These are phyloP conservation scores for Tachysurus fulvidraco DNA, from an alignment of 2,113 vertebrate species.

Conservation along the genomic window DNA sequence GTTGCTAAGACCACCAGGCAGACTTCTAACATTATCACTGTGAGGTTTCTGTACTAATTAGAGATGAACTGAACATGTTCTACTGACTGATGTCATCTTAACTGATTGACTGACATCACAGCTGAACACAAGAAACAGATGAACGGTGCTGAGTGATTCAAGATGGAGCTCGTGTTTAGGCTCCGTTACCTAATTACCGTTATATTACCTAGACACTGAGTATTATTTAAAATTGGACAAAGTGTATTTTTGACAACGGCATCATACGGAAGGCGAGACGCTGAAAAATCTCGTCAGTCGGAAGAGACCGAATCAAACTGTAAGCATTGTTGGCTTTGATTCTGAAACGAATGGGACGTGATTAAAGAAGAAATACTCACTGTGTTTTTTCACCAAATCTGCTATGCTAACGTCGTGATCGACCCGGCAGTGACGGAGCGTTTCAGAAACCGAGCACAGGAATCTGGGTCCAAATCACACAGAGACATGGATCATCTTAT, in stretches of 20 bases:
- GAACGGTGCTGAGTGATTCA: not conserved
- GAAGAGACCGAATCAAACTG: too few relatives aligned
- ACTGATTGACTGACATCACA: not conserved
- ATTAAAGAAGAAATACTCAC: conserved; percentile 67
- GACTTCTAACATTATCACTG: not conserved
- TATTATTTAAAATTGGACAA: too few relatives aligned
- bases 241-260: too few relatives aligned
- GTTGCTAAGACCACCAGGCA: not conserved
- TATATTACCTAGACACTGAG: too few relatives aligned
- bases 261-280: too few relatives aligned
- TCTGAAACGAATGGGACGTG: not conserved
- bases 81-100: not conserved
- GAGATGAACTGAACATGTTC: not conserved
- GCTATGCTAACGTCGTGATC: conserved; percentile 80
- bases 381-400: conserved; percentile 74
- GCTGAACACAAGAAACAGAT: not conserved
- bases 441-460: conserved; percentile 76
- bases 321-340: too few relatives aligned
- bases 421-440: conserved; percentile 80
- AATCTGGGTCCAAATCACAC: conserved; percentile 63
- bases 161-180: not conserved
- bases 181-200: not conserved
- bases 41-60: not conserved
- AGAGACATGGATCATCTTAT: not conserved
- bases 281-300: too few relatives aligned